Percentiles rank a stretch among this genome's conserved stretches.
phyloP scores from a whole-genome alignment of 64 coral and sea anemone genomes.

The Pachyseris speciosa region DNA sequence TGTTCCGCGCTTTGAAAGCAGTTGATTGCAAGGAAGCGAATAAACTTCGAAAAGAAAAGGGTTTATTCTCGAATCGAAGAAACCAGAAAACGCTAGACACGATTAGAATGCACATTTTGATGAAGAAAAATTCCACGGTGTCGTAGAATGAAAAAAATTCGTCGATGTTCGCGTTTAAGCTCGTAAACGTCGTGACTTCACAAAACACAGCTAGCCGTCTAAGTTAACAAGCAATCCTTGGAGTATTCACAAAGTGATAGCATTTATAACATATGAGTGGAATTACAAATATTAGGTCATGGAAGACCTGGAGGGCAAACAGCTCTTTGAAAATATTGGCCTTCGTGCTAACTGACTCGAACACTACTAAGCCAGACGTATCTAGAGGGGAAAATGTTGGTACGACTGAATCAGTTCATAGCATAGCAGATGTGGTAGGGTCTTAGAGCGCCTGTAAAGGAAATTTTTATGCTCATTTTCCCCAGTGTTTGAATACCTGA shows the following conservation, averaged over 20 bases:
- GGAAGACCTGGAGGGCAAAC: conserved; percentile 21
- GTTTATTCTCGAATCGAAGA: not conserved
- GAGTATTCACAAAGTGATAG: conserved; percentile 50
- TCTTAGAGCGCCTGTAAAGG: not conserved
- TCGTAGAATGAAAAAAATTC: not conserved
- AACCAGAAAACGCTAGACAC: not conserved
- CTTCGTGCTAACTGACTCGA: not conserved
- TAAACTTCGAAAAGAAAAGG: no score
- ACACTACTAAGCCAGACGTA: not conserved
- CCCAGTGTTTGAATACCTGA: not conserved
- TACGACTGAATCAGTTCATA: not conserved
- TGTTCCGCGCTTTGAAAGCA: no score
- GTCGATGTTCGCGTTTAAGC: not conserved
- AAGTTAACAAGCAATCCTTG: conserved; percentile 23
- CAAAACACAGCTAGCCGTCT: not conserved
- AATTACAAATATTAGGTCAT: conserved; percentile 46
- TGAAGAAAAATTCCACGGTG: not conserved
- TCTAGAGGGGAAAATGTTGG: no score
- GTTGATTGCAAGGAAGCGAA: no score
- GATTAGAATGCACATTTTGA: not conserved
- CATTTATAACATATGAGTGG: conserved; percentile 33
- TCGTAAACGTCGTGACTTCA: not conserved
- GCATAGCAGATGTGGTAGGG: not conserved
- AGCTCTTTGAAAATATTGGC: conserved; percentile 16
- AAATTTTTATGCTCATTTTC: not conserved